Evolutionary conservation across 2,797 vertebrate genomes (phyloP).

Genomic region (Adelosebastes latens): DNA sequence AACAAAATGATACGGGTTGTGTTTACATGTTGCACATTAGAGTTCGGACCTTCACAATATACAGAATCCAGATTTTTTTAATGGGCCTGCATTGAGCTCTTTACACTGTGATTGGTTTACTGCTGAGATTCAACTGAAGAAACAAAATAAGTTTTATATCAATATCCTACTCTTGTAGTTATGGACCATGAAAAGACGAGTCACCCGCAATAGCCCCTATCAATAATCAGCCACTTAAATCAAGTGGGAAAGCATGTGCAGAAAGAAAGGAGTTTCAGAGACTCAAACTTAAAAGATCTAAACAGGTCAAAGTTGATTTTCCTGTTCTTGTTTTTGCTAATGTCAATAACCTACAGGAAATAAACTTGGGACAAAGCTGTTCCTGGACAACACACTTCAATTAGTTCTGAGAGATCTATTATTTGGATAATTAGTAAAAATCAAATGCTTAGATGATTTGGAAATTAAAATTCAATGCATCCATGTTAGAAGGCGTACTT

Average conservation of each 20-base stretch:
- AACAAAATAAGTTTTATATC: neutral
- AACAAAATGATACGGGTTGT: neutral
- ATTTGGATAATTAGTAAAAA: neutral
- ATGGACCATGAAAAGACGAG: neutral
- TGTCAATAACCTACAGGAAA: neutral
- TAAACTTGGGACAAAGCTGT: neutral
- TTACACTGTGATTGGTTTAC: neutral
- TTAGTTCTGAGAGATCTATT: neutral
- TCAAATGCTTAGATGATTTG: neutral
- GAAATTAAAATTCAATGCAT: neutral
- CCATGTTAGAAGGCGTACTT: slow-evolving; percentile 36
- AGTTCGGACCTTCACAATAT: neutral
- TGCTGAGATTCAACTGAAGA: neutral
- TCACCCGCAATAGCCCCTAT: neutral
- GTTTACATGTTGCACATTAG: neutral
- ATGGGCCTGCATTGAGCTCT: neutral
- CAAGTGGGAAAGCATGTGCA: neutral
- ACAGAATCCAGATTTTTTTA: neutral
- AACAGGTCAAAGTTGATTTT: neutral
- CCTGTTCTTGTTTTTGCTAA: neutral
- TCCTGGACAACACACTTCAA: neutral
- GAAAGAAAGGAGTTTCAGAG: neutral
- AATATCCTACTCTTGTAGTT: neutral
- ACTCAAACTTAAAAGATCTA: neutral
- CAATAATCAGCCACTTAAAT: neutral